phyloP scores from a whole-genome alignment of 2,113 vertebrate genomes.

The Gymnorhina tibicen region DNA sequence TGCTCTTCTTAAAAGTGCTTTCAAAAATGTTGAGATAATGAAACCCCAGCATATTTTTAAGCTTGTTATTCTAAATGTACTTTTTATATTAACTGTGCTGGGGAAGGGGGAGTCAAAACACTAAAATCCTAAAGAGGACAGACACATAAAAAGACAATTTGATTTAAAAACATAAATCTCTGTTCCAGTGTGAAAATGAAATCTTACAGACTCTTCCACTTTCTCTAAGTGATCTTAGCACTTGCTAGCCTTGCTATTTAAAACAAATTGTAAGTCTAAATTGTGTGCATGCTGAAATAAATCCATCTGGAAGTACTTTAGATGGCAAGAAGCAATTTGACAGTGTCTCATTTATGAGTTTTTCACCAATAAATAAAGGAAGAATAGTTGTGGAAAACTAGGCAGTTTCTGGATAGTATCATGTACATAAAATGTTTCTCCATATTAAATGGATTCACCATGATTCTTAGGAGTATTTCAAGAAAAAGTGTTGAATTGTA shows the following conservation, averaged over 20 bases:
- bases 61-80: neutral
- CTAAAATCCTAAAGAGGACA: neutral
- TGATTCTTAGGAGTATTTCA: neutral
- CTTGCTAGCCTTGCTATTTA: neutral
- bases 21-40: neutral
- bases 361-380: neutral
- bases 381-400: neutral
- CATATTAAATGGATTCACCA: constrained; percentile 13
- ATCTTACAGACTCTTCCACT: neutral
- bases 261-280: neutral
- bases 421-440: neutral
- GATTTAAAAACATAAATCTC: neutral
- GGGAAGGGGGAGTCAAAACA: neutral
- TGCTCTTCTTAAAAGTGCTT: neutral
- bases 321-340: neutral
- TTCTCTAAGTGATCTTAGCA: neutral
- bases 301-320: neutral
- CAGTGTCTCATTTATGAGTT: neutral
- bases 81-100: neutral
- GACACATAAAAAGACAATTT: neutral
- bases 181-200: neutral
- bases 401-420: neutral
- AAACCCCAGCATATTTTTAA: neutral
- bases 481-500: neutral
- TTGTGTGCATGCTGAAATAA: neutral